phyloP scores from a whole-genome alignment of 2,888 invertebrate species.

The Andrena chrysosceles region DNA sequence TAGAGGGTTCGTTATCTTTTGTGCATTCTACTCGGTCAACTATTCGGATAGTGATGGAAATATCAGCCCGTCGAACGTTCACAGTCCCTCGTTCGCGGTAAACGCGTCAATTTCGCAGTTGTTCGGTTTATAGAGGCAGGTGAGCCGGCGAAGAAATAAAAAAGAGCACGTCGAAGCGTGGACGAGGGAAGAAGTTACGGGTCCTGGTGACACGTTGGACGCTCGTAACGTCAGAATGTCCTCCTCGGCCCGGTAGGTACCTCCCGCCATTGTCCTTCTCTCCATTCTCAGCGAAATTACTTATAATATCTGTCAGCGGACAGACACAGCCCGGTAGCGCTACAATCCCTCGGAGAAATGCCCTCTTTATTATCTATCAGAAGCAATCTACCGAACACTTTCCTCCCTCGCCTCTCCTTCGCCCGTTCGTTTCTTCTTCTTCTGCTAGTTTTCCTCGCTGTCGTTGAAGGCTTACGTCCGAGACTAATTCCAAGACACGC shows the following conservation, averaged over 20 bases:
- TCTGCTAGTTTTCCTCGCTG: conserved; percentile 15
- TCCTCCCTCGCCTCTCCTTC: conserved; percentile 21
- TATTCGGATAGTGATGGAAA: conserved; percentile 23
- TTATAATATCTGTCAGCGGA: conserved; percentile 77
- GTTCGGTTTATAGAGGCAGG: conserved; percentile 34
- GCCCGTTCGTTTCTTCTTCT: conserved; percentile 3
- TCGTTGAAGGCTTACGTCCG: conserved; percentile 38
- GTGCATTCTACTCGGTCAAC: not conserved
- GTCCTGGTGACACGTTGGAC: conserved; percentile 73
- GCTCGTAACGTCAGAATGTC: conserved; percentile 74
- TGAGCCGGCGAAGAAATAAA: conserved; percentile 55
- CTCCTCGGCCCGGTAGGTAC: conserved; percentile 50
- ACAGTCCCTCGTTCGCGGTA: conserved; percentile 8
- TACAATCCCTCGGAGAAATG: conserved; percentile 77
- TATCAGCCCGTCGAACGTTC: conserved; percentile 21
- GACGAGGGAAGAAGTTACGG: conserved; percentile 71
- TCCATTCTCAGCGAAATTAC: conserved; percentile 73
- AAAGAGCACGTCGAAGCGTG: conserved; percentile 44
- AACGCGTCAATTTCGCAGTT: conserved; percentile 33
- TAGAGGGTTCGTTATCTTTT: no score
- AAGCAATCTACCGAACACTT: conserved; percentile 75
- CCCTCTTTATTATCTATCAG: conserved; percentile 80
- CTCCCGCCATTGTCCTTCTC: conserved; percentile 57
- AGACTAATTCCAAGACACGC: conserved; percentile 47
- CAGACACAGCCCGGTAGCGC: conserved; percentile 68